Evolutionary conservation across 2,797 vertebrate genomes (phyloP).

Genomic region (Onychomys torridus): DNA sequence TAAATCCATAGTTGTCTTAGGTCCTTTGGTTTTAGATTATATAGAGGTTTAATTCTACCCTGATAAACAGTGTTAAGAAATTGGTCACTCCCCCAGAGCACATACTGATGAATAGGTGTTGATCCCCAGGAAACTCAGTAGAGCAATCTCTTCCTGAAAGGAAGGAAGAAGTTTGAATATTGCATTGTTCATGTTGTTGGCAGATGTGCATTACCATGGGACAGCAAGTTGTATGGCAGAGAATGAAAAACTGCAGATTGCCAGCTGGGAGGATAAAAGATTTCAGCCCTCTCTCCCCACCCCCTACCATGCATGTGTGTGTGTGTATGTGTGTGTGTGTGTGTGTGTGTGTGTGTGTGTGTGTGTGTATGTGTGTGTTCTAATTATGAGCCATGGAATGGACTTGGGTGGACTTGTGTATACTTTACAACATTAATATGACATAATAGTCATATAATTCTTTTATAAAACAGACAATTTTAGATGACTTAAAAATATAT

Average conservation of each 20-base stretch:
- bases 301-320: background rate
- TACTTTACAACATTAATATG: constrained; percentile 1
- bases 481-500: constrained; percentile 11
- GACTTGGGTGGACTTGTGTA: background rate
- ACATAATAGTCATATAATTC: background rate
- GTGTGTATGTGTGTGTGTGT: background rate
- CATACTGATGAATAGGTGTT: background rate
- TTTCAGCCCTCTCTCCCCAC: background rate
- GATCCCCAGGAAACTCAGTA: background rate
- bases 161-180: background rate
- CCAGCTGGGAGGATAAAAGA: background rate
- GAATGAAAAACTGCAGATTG: background rate
- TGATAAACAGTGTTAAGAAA: background rate
- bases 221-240: background rate
- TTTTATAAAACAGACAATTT: constrained; percentile 40
- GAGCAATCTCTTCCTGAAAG: constrained; percentile 25
- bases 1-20: background rate
- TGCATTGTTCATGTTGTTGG: constrained; percentile 6
- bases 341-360: background rate
- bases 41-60: constrained; percentile 16
- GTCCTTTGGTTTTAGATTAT: constrained; percentile 15
- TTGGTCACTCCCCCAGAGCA: background rate
- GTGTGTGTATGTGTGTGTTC: background rate
- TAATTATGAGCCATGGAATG: background rate
- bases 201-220: background rate